phyloP scores from a whole-genome alignment of 2,888 invertebrate species.

The Strigamia maritima region DNA sequence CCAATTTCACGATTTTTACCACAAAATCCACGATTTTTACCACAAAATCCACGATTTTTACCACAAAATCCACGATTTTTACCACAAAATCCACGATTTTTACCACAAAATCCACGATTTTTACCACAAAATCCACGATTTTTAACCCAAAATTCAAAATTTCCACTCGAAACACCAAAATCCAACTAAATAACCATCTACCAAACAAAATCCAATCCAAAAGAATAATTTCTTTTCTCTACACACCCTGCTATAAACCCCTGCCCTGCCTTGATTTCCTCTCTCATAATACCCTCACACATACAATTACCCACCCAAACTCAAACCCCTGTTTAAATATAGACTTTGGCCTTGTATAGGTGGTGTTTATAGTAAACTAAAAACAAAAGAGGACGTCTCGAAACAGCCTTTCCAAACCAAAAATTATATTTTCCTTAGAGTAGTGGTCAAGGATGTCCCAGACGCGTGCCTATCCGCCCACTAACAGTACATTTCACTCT shows the following conservation, averaged over 20 bases:
- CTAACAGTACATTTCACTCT: not conserved
- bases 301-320: slow-evolving; percentile 20
- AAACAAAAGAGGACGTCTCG: not conserved
- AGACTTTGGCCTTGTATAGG: not conserved
- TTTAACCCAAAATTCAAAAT: not conserved
- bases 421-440: not conserved
- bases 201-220: not conserved
- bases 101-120: too few relatives aligned
- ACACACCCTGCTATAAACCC: not conserved
- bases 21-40: too few relatives aligned
- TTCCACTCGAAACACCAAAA: not conserved
- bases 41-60: too few relatives aligned
- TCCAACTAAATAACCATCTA: not conserved
- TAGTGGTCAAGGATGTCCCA: slow-evolving; percentile 17
- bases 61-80: too few relatives aligned
- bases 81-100: too few relatives aligned
- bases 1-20: too few relatives aligned
- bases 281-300: not conserved
- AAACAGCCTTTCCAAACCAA: not conserved
- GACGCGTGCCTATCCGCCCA: slow-evolving; percentile 12
- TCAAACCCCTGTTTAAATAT: slow-evolving; percentile 24
- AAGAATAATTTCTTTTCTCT: not conserved
- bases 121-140: not conserved
- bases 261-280: not conserved
- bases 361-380: not conserved